Percentiles rank a stretch among this genome's conserved stretches.
Conservation (phyloP, 1,140 invertebrate species). For the Anoplophora glabripennis region DNA sequence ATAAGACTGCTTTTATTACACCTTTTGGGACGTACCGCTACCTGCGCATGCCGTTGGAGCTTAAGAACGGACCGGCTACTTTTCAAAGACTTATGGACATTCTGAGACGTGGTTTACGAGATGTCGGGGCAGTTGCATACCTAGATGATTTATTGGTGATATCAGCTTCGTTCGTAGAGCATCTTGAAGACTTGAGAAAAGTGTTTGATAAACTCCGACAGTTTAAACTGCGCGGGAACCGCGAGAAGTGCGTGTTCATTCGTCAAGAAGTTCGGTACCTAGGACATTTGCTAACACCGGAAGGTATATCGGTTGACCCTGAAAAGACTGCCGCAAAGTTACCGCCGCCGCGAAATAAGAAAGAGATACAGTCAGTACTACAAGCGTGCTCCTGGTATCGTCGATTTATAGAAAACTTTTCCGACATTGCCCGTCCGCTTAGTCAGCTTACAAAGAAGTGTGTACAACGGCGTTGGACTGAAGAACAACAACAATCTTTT, state of each 20-base stretch:
- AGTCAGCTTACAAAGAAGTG: constrained; percentile 24
- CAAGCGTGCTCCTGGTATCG: constrained; percentile 30
- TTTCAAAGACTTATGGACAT: constrained; percentile 43
- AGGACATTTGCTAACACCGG: not conserved
- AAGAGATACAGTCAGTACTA: constrained; percentile 35
- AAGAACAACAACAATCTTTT: not conserved
- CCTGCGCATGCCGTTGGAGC: constrained; percentile 42
- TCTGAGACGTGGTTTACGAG: too few species aligned
- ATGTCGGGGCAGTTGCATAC: too few species aligned
- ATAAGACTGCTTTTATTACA: constrained; percentile 35
- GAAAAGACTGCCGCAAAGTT: constrained; percentile 17
- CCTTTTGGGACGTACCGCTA: not conserved
- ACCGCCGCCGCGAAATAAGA: constrained; percentile 33
- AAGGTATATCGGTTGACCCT: constrained; percentile 5
- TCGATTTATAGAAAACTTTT: constrained; percentile 28
- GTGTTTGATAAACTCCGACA: too few species aligned
- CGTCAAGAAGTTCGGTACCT: not conserved
- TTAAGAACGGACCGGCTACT: constrained; percentile 36
- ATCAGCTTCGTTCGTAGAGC: too few species aligned
- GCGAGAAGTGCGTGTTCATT: constrained; percentile 5
- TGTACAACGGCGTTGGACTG: constrained; percentile 7
- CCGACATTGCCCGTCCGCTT: constrained; percentile 22
- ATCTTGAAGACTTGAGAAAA: too few species aligned
- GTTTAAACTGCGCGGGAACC: not conserved
- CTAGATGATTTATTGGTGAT: too few species aligned